Evolutionary conservation across 2,888 invertebrate genomes (phyloP), one percentile per base, ranked within the genome.

Genomic region (Erynnis tages): DNA sequence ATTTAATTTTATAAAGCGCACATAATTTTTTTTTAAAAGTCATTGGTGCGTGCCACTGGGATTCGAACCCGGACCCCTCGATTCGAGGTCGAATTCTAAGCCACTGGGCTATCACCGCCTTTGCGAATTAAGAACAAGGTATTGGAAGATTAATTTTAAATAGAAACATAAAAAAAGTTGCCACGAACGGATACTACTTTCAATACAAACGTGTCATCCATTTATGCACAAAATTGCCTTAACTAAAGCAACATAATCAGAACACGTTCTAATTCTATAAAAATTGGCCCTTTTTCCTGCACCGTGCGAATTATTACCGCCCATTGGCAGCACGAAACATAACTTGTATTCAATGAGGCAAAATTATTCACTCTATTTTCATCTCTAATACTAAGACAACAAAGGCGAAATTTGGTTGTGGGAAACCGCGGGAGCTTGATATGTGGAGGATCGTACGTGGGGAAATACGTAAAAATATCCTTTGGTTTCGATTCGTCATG

Each of bases 281-380:
- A 66, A 67, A 65, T 63, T 63, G 61, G 60, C 55, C 52, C 57
- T 60, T 65, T 41, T 69, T 61, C 60, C 58, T 60, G 60, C 63
- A 57, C 59, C 54, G 59, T 56, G 60, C 62, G 60, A 66, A 65
- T 63, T 63, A 62, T 58, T 54, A 62, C 54, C 47, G 43, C 56
- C 57, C 62, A 62, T 63, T 65, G 61, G 57, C 55, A 52, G 46
- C 30, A 54, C 48, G 38, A 58, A 59, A 62, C 63, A 59, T 63
- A 57, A 58, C 59, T 62, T 69, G 63, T 61, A 69, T 66, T 68
- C 63, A 53, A 59, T 40, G 56, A 53, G 54, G 56, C 64, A 65
- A 66, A 21, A 34, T 4, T n/a, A 59, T 59, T 55, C 57, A 52
- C 49, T 56, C 54, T 46, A 40, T 53, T 44, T 45, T 46, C 49